These are phyloP conservation scores for Heteromormyrus szaboi DNA, from an alignment of 2,797 vertebrate species.

Conservation along the genomic window DNA sequence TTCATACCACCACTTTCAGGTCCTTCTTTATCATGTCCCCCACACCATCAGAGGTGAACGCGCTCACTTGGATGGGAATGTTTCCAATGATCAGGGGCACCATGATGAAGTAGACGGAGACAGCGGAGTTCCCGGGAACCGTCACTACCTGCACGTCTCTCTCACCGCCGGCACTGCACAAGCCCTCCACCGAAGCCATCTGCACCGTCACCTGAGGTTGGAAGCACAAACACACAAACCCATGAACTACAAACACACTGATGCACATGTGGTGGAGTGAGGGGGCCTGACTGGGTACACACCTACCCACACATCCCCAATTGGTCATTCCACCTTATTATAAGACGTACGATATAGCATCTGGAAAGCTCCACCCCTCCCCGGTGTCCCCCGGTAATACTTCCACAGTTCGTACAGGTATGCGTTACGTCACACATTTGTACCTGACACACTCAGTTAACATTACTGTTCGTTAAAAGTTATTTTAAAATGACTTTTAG, in stretches of 20 bases:
- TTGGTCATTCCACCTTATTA: not conserved
- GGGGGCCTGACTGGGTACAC: not conserved
- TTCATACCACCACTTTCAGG: conserved; percentile 55
- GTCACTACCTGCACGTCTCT: conserved; percentile 32
- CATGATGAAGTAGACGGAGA: conserved; percentile 52
- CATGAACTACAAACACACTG: not conserved
- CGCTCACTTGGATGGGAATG: conserved; percentile 51
- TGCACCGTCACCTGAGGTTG: conserved; percentile 43
- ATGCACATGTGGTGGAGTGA: not conserved
- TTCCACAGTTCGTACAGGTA: not conserved
- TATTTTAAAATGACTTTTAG: not conserved
- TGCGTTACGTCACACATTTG: not conserved
- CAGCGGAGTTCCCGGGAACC: conserved; percentile 47
- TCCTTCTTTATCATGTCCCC: conserved; percentile 46
- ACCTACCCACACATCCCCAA: not conserved
- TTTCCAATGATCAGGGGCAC: conserved; percentile 51
- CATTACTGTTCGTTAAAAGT: not conserved
- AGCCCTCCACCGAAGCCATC: conserved; percentile 40
- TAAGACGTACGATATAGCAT: not conserved
- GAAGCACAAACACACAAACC: rapidly evolving
- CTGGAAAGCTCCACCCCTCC: not conserved
- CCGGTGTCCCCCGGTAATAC: not conserved
- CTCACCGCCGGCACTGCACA: conserved; percentile 40
- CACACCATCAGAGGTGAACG: not conserved
- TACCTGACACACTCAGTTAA: not conserved